Conservation (phyloP, 2,888 invertebrate species). For the Microctonus hyperodae region DNA sequence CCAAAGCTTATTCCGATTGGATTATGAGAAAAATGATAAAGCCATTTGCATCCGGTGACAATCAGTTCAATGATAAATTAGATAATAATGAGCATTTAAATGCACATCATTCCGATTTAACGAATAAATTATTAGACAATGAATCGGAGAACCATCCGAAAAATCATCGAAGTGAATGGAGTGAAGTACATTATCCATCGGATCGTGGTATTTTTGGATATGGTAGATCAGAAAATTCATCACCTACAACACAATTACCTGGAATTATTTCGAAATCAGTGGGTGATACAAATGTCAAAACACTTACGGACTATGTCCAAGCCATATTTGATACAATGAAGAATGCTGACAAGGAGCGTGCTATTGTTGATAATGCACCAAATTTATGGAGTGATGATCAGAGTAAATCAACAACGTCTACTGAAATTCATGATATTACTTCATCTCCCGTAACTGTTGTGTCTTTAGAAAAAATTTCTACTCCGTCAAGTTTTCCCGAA, state of each 20-base stretch:
- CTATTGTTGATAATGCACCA: constrained; percentile 26
- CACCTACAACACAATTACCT: constrained; percentile 35
- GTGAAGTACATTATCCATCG: constrained; percentile 53
- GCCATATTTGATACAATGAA: constrained; percentile 60
- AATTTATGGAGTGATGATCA: constrained; percentile 25
- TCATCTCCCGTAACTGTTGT: not conserved
- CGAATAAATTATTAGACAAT: constrained; percentile 41
- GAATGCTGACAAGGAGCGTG: constrained; percentile 46
- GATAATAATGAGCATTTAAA: constrained; percentile 46
- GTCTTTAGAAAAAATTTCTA: not conserved
- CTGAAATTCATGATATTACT: constrained; percentile 8
- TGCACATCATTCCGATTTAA: constrained; percentile 46
- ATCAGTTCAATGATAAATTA: constrained; percentile 3
- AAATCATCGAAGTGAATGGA: constrained; percentile 57
- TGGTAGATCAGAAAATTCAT: constrained; percentile 19
- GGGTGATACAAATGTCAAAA: constrained; percentile 39
- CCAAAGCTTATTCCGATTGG: constrained; percentile 59
- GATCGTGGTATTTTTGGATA: constrained; percentile 35
- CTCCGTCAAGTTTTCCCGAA: too few species aligned
- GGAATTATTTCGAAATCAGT: constrained; percentile 37
- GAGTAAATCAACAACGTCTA: constrained; percentile 28
- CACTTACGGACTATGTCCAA: constrained; percentile 56
- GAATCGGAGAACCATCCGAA: constrained; percentile 54
- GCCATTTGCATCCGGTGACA: not conserved
- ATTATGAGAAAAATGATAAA: constrained; percentile 45